Percentiles rank a stretch among this genome's conserved stretches.
phyloP scores from a whole-genome alignment of 2,113 vertebrate genomes.

The Pseudorectes ferrugineus region DNA sequence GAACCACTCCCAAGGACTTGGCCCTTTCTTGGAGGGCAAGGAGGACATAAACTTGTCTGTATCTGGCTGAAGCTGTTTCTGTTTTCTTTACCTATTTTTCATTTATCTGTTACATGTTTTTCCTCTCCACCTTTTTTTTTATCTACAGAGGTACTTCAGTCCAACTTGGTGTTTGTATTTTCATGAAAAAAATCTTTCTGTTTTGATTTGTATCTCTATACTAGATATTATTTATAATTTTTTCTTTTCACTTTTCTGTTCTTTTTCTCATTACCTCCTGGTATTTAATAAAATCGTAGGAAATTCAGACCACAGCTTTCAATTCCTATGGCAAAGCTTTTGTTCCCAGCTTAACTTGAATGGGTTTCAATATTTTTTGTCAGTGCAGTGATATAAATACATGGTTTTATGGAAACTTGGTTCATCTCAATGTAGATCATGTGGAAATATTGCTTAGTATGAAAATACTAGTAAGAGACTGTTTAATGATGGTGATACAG shows the following conservation, averaged over 20 bases:
- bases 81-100: not conserved
- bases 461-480: not conserved
- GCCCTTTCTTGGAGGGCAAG: not conserved
- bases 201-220: not conserved
- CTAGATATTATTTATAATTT: not conserved
- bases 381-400: not conserved
- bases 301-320: not conserved
- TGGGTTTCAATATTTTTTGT: not conserved
- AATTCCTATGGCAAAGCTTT: not conserved
- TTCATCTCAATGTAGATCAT: not conserved
- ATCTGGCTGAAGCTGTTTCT: not conserved
- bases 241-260: not conserved
- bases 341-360: not conserved
- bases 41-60: not conserved
- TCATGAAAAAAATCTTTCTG: not conserved
- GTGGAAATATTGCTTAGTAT: not conserved
- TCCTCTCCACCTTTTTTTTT: not conserved
- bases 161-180: not conserved
- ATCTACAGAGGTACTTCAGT: not conserved
- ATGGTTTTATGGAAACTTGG: not conserved
- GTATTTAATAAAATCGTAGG: not conserved
- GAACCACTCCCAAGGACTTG: not conserved
- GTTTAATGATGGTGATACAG: not conserved
- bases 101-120: not conserved
- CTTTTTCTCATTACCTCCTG: not conserved